phyloP scores from a whole-genome alignment of 2,113 vertebrate genomes.

The Manacus vitellinus region DNA sequence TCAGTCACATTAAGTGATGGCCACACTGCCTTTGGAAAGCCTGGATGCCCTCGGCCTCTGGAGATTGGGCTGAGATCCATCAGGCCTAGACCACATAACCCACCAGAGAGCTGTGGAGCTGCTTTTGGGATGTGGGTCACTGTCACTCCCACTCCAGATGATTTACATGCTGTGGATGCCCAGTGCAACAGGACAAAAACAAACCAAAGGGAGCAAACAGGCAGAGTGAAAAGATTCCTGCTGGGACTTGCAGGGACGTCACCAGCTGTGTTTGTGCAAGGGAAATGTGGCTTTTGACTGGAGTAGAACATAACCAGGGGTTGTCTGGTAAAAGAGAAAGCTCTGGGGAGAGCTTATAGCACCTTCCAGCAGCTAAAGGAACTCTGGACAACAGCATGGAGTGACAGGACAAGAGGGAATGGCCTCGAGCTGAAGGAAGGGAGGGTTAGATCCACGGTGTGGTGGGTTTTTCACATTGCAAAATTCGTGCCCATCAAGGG shows the following conservation, averaged over 20 bases:
- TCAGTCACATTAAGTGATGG: background rate
- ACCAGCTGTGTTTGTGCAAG: background rate
- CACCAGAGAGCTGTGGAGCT: accelerated
- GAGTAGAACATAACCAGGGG: background rate
- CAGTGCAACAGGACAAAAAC: background rate
- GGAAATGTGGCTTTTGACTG: background rate
- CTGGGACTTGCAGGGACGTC: background rate
- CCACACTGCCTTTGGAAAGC: background rate
- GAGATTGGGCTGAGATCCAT: background rate
- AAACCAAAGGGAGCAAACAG: background rate
- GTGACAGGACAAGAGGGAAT: background rate
- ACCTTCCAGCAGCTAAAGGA: background rate
- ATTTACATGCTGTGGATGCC: background rate
- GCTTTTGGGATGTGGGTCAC: background rate
- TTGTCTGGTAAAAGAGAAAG: background rate
- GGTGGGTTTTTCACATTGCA: background rate
- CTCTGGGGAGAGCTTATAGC: background rate
- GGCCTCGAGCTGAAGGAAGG: background rate
- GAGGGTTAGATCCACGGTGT: background rate
- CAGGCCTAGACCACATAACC: background rate
- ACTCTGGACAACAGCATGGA: background rate
- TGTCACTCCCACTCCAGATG: background rate
- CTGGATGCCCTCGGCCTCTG: background rate
- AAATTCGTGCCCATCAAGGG: background rate
- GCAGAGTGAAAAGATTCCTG: accelerated